Base-by-base conservation (phyloP, 1,140 invertebrate genomes). In the Drosophila fuyamai region DNA sequence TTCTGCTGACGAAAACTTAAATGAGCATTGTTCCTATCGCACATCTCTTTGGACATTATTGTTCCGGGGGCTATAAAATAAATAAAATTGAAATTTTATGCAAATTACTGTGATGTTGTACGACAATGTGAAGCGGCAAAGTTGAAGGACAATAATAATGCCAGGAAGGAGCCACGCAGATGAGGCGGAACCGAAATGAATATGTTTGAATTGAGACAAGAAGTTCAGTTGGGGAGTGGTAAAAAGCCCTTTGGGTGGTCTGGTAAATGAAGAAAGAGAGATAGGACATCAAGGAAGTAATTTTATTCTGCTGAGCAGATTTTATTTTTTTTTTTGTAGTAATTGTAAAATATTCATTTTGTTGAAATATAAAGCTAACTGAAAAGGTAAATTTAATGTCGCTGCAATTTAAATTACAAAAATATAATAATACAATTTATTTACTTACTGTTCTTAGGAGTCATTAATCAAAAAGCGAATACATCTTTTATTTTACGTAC, bases 21-120 rank as follows among this genome's bases (percentile, higher is more conserved):
- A 58, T 56, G 44, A 43, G 29, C 68, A 58, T 71, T 58, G 63
- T 71, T 71, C 66, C 43, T 50, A 71, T 71, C 41, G 46, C 57
- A 32, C 65, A 70, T 71, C 46, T 50, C 36, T 41, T 57, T 71
- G 12, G 44, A 71, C 68, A 72, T 72, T 72, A 72, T 74, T 62
- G 54, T 81, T 78, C 60, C 60, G 36, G 55, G 51, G 56, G 75
- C 84, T 81, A 89, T 88, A 88, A 88, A 88, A 88, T 83, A 88
- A 84, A 88, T 89, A 89, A 88, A 88, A 88, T 89, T 74, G 84
- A 59, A 82, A 89, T 75, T 88, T 88, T 88, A 88, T 88, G 84
- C 84, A 89, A 88, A 88, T 88, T 50, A 38, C 61, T n/a, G 36
- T 47, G 38, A 63, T 51, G 60, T 35, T 68, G 23, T 48, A 68